Conservation (phyloP, 2,888 invertebrate species). For the Netelia melanura region DNA sequence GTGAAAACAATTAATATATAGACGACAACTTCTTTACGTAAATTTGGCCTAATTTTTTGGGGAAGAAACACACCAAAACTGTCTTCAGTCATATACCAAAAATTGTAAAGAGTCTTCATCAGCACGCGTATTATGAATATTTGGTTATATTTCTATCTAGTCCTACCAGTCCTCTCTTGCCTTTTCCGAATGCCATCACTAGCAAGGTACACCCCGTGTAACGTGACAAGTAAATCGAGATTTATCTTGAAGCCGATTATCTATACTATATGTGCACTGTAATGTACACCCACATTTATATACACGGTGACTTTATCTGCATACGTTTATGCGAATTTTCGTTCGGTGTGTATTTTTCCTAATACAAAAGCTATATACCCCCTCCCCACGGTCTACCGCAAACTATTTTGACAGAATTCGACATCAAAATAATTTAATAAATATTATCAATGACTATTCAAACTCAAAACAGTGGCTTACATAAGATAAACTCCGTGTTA, state of each 20-base stretch:
- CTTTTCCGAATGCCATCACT: background rate
- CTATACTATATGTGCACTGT: too few species aligned
- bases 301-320: conserved; percentile 17
- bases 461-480: conserved; percentile 73
- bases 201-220: conserved; percentile 4
- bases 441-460: conserved; percentile 75
- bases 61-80: too few species aligned
- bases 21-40: too few species aligned
- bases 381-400: conserved; percentile 4
- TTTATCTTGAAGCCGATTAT: too few species aligned
- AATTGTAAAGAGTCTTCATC: too few species aligned
- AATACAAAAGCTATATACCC: too few species aligned
- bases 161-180: conserved; percentile 1
- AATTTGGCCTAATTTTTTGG: too few species aligned
- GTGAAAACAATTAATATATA: too few species aligned
- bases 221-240: background rate
- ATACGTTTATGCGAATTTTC: conserved; percentile 16
- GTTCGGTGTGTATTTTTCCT: background rate
- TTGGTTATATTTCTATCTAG: background rate
- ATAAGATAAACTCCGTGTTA: conserved; percentile 66
- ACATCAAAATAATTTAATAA: conserved; percentile 71
- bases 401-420: conserved; percentile 49
- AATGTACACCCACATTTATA: background rate
- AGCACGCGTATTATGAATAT: too few species aligned
- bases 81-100: too few species aligned